These are phyloP conservation scores for Holcopasites calliopsidis DNA, from an alignment of 1,140 invertebrate species.

Conservation along the genomic window DNA sequence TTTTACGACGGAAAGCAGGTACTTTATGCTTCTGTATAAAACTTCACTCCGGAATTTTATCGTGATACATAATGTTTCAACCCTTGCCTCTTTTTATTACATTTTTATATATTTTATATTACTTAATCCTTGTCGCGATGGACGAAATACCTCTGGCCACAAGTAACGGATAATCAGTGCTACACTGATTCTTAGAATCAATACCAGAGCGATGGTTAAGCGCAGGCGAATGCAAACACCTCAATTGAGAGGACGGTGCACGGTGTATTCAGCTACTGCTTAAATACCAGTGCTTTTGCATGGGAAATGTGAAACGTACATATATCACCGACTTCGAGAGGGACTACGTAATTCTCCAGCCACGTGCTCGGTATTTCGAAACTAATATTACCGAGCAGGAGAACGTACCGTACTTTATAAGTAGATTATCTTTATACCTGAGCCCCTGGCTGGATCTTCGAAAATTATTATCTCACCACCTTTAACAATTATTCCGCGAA, in stretches of 20 bases:
- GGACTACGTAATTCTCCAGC: constrained; percentile 33
- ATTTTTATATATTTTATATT: too few species aligned
- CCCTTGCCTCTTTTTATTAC: too few species aligned
- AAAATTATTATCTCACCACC: constrained; percentile 45
- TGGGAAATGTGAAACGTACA: constrained; percentile 19
- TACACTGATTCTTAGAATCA: not conserved
- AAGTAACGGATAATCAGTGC: not conserved
- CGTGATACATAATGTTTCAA: too few species aligned
- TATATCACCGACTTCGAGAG: constrained; percentile 31
- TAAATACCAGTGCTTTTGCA: constrained; percentile 33
- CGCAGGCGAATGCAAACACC: too few species aligned
- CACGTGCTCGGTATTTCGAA: constrained; percentile 23
- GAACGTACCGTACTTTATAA: constrained; percentile 46
- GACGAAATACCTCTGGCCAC: not conserved
- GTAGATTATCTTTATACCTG: constrained; percentile 57
- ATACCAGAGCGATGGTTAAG: not conserved
- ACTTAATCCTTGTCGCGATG: too few species aligned
- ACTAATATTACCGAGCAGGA: constrained; percentile 23
- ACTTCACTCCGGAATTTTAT: not conserved
- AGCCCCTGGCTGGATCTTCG: constrained; percentile 2
- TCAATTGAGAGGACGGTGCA: not conserved
- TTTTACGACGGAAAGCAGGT: too few species aligned
- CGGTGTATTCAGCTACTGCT: constrained; percentile 9
- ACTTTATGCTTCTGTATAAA: not conserved
- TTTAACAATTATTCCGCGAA: constrained; percentile 22